Conservation (phyloP, 1,140 invertebrate genomes). For the Holcopasites calliopsidis region DNA sequence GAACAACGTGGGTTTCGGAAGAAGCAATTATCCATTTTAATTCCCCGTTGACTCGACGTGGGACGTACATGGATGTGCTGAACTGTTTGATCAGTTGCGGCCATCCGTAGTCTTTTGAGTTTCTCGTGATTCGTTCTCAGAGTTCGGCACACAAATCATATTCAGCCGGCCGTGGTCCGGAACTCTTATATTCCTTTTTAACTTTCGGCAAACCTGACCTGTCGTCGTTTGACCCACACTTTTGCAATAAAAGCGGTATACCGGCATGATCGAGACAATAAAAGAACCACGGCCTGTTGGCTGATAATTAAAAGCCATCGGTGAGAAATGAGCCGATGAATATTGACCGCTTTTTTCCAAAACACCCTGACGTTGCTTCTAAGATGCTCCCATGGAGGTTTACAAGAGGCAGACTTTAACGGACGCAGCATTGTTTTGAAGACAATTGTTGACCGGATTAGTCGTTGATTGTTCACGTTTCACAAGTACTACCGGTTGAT, state of each 20-base stretch:
- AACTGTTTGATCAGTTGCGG: conserved; percentile 67
- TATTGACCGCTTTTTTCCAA: neutral
- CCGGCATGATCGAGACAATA: conserved; percentile 40
- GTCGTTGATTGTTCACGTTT: neutral
- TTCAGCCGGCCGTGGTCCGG: conserved; percentile 26
- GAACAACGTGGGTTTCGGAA: conserved; percentile 60
- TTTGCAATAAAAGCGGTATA: conserved; percentile 7
- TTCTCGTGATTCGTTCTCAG: conserved; percentile 33
- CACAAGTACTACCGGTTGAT: neutral
- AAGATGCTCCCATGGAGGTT: neutral
- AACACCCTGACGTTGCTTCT: neutral
- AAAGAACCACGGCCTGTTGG: neutral
- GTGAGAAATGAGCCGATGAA: conserved; percentile 6
- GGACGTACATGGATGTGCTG: conserved; percentile 48
- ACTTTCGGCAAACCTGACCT: neutral
- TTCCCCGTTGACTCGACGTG: conserved; percentile 62
- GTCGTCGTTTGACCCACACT: neutral
- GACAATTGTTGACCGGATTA: neutral
- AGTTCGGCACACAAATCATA: conserved; percentile 47
- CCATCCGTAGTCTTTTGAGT: conserved; percentile 51
- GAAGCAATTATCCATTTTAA: conserved; percentile 72
- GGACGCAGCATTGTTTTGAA: neutral
- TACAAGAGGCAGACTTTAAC: neutral
- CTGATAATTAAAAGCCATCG: conserved; percentile 42
- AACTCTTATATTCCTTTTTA: conserved; percentile 8